A percentile compares a stretch with the other conserved stretches of the same genome.
phyloP scores from a whole-genome alignment of 2,113 vertebrate species.

The Ceuthmochares aereus region DNA sequence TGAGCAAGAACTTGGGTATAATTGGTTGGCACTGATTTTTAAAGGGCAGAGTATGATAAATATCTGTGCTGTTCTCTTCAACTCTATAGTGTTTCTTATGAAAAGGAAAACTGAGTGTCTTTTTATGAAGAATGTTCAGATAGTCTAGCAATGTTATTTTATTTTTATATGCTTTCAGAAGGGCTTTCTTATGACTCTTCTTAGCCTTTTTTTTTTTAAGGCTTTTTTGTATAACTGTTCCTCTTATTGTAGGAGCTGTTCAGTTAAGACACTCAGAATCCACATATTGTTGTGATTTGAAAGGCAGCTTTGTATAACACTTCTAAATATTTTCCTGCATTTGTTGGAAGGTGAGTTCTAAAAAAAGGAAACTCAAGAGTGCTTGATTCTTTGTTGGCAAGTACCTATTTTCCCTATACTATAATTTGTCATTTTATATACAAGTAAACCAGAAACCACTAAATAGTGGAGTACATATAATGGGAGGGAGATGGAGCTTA shows the following conservation, averaged over 20 bases:
- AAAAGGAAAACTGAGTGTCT: not conserved
- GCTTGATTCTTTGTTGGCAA: conserved; percentile 26
- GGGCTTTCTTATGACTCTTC: not conserved
- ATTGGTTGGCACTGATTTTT: conserved; percentile 53
- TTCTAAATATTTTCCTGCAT: not conserved
- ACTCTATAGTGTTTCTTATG: not conserved
- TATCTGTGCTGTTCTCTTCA: not conserved
- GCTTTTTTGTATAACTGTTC: not conserved
- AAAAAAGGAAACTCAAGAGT: not conserved
- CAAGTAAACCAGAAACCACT: not conserved
- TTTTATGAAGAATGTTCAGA: not conserved
- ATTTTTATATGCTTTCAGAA: not conserved
- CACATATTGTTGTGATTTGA: not conserved
- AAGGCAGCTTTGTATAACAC: conserved; percentile 33
- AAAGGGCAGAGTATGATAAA: conserved; percentile 39
- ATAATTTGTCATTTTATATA: not conserved
- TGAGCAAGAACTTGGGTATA: conserved; percentile 9
- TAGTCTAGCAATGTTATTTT: not conserved
- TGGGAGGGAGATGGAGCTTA: not conserved
- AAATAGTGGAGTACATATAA: not conserved
- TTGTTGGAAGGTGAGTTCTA: not conserved
- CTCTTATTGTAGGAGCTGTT: not conserved
- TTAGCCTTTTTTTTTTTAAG: not conserved
- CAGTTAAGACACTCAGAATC: not conserved
- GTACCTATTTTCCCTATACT: not conserved